Evolutionary conservation across 2,888 invertebrate genomes (phyloP).

Genomic region (Orthosia gracilis): DNA sequence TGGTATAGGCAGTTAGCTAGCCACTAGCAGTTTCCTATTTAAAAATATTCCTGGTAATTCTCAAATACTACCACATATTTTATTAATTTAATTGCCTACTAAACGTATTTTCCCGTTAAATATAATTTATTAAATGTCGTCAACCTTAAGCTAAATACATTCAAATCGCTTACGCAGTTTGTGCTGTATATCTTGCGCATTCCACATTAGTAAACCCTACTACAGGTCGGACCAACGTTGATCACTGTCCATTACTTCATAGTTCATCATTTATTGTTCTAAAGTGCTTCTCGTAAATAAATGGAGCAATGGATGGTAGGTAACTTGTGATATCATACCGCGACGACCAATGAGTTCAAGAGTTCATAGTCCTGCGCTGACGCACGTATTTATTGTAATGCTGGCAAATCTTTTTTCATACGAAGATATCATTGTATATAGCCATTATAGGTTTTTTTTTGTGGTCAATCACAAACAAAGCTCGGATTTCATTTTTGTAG

Average conservation of each 20-base stretch:
- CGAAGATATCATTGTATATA: not conserved
- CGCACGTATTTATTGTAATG: conserved; percentile 18
- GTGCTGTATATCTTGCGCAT: not conserved
- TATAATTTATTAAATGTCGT: conserved; percentile 15
- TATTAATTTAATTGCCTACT: conserved; percentile 4
- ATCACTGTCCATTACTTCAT: not conserved
- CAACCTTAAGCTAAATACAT: conserved; percentile 33
- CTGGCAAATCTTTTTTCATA: not conserved
- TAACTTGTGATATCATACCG: conserved; percentile 11
- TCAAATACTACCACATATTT: not conserved
- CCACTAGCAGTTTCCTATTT: not conserved
- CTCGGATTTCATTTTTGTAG: not conserved
- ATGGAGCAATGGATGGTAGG: conserved; percentile 8
- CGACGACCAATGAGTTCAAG: conserved; percentile 19
- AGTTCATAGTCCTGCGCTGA: conserved; percentile 18
- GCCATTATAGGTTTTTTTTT: not conserved
- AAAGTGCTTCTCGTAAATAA: conserved; percentile 16
- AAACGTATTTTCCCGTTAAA: conserved; percentile 11
- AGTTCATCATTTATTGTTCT: not conserved
- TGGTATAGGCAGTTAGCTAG: not conserved
- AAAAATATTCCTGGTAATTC: not conserved
- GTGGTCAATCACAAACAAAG: not conserved
- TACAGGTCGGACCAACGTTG: not conserved
- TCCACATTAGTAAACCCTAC: not conserved
- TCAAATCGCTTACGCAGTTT: not conserved